Evolutionary conservation across 2,888 invertebrate species (phyloP).

Genomic region (Orthonevra nobilis): DNA sequence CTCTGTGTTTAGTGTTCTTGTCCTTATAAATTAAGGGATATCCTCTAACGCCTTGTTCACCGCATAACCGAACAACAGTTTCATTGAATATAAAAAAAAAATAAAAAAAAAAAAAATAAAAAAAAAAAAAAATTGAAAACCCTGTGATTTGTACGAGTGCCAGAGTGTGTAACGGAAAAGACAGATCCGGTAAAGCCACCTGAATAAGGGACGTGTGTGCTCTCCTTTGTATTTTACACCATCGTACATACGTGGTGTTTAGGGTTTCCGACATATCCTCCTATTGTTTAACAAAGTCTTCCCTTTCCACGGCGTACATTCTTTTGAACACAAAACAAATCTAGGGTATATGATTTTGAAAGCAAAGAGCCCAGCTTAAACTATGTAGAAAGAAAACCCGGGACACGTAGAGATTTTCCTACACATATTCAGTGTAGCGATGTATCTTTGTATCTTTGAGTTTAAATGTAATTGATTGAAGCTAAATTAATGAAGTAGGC

Average conservation of each 20-base stretch:
- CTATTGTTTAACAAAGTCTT: slow-evolving; percentile 39
- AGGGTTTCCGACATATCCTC: slow-evolving; percentile 48
- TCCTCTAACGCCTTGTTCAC: slow-evolving; percentile 4
- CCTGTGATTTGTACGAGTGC: slow-evolving; percentile 56
- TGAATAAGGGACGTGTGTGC: slow-evolving; percentile 38
- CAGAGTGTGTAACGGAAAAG: slow-evolving; percentile 44
- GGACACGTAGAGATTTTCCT: too few species aligned
- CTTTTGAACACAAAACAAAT: slow-evolving; percentile 37
- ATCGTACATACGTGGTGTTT: slow-evolving; percentile 52
- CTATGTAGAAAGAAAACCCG: too few species aligned
- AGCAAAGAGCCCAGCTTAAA: slow-evolving; percentile 25
- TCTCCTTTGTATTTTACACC: slow-evolving; percentile 37
- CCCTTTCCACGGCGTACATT: slow-evolving; percentile 26
- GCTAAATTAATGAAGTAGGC: slow-evolving; percentile 35
- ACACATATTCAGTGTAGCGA: slow-evolving; percentile 1
- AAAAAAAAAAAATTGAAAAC: background rate
- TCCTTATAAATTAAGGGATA: slow-evolving; percentile 56
- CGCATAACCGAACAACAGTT: background rate
- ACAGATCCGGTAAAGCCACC: slow-evolving; percentile 32
- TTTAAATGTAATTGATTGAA: slow-evolving; percentile 50
- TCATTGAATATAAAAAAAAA: background rate
- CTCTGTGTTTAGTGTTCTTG: slow-evolving; percentile 44
- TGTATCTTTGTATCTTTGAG: slow-evolving; percentile 21
- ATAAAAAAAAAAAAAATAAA: too few species aligned
- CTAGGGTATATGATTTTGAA: slow-evolving; percentile 44